phyloP scores from a whole-genome alignment of 2,888 invertebrate genomes.

The Strigamia crassipes region DNA sequence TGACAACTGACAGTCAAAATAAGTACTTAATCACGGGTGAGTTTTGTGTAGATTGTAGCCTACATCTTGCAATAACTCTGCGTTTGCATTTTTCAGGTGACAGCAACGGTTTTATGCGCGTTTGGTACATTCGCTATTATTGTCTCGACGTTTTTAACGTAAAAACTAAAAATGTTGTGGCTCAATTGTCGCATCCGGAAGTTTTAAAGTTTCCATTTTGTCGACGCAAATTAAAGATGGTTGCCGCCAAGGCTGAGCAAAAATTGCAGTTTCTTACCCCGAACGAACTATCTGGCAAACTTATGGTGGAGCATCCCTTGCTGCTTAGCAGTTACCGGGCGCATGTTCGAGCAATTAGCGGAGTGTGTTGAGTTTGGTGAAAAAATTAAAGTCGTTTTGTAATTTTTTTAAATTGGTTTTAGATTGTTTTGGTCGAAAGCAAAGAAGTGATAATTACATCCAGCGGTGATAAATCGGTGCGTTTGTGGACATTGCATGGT shows the following conservation, averaged over 20 bases:
- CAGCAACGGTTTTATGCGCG: background rate
- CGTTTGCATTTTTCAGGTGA: background rate
- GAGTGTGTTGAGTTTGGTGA: background rate
- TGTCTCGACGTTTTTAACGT: background rate
- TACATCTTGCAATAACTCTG: no score
- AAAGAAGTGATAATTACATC: slow-evolving; percentile 2
- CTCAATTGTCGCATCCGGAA: background rate
- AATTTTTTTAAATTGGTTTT: background rate
- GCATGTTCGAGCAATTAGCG: background rate
- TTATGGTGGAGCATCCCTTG: background rate
- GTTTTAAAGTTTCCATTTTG: background rate
- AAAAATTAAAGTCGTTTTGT: background rate
- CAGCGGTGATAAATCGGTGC: background rate
- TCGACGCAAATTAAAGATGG: background rate
- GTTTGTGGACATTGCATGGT: slow-evolving; percentile 28
- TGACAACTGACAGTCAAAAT: slow-evolving; percentile 12
- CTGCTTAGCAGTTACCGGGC: background rate
- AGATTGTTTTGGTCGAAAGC: slow-evolving; percentile 5
- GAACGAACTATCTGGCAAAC: background rate
- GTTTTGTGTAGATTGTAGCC: no score
- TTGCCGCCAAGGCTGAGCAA: background rate
- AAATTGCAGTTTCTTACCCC: background rate
- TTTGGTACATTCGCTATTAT: slow-evolving; percentile 18
- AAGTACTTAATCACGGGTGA: background rate
- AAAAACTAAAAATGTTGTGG: no score